phyloP scores from a whole-genome alignment of 2,113 vertebrate genomes.

The Sturnira hondurensis region DNA sequence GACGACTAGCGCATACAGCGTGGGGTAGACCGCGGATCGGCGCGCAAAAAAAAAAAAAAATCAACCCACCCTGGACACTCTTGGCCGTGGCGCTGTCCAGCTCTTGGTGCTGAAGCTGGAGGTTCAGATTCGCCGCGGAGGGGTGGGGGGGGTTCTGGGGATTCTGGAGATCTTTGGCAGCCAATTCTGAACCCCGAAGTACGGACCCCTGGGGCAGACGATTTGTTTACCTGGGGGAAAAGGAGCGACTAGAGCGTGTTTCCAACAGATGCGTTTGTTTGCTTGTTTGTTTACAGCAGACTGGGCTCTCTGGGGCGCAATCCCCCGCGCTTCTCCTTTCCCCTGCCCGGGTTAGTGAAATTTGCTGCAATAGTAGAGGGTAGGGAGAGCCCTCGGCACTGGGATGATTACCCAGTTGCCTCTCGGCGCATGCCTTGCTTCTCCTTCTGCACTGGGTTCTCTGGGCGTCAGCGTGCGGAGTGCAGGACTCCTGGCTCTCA shows the following conservation, averaged over 20 bases:
- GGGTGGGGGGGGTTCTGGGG: too few species aligned
- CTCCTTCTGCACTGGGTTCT: background rate
- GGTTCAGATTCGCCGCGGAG: background rate
- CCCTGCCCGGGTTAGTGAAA: too few species aligned
- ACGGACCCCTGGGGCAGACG: too few species aligned
- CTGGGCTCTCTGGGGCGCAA: background rate
- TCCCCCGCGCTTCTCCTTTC: background rate
- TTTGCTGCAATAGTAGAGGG: background rate
- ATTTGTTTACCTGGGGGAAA: background rate
- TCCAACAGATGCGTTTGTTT: background rate
- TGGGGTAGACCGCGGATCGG: background rate
- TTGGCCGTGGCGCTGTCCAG: constrained; percentile 24
- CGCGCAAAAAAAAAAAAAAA: too few species aligned
- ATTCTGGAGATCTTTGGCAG: background rate
- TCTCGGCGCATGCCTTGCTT: background rate
- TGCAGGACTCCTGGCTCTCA: background rate
- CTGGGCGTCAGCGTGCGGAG: background rate
- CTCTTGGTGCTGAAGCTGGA: constrained; percentile 43
- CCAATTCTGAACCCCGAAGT: accelerated
- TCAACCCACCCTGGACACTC: accelerated
- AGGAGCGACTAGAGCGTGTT: background rate
- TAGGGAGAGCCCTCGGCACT: background rate
- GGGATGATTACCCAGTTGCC: background rate
- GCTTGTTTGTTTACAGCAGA: too few species aligned
- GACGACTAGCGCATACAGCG: accelerated